Evolutionary conservation across 2,113 vertebrate genomes (phyloP).

Genomic region (Hystrix brachyura): DNA sequence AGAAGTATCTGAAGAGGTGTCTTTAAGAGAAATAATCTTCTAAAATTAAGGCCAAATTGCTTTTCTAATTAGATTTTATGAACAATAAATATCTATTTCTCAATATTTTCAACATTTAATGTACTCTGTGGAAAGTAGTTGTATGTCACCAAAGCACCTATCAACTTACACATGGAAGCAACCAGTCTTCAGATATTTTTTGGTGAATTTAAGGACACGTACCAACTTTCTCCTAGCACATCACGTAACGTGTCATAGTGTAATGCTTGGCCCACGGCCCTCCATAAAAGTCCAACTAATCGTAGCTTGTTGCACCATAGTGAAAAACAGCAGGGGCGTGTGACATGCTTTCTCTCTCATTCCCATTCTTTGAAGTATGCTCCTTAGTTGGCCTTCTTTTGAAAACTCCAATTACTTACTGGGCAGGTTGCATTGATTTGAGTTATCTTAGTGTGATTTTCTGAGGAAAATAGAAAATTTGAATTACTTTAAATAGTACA

Average conservation of each 20-base stretch:
- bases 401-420: neutral
- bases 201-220: neutral
- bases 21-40: neutral
- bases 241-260: neutral
- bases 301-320: neutral
- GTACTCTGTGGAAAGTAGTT: neutral
- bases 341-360: neutral
- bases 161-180: neutral
- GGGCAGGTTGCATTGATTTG: neutral
- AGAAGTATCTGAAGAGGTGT: neutral
- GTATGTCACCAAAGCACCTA: neutral
- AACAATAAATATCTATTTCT: neutral
- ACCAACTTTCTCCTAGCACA: neutral
- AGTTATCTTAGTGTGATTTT: neutral
- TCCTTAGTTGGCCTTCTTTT: neutral
- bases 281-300: neutral
- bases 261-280: neutral
- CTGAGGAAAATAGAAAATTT: neutral
- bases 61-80: neutral
- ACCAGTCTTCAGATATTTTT: neutral
- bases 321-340: neutral
- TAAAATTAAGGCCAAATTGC: neutral
- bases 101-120: neutral
- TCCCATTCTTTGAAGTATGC: neutral
- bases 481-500: conserved; percentile 11